A percentile compares a stretch with the other conserved stretches of the same genome.
phyloP scores from a whole-genome alignment of 1,140 invertebrate species.

The Drosophila lini region DNA sequence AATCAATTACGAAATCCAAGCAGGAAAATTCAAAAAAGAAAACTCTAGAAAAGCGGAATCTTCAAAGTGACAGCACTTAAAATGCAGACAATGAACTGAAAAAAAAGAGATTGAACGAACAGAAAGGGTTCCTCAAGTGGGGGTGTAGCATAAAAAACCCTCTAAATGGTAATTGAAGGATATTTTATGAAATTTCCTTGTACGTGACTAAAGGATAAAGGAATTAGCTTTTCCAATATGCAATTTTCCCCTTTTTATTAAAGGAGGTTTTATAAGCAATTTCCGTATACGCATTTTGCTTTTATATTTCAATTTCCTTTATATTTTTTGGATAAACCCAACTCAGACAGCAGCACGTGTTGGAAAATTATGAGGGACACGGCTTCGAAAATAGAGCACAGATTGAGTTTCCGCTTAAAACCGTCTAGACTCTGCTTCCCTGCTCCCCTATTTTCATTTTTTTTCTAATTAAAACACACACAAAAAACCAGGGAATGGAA shows the following conservation, averaged over 20 bases:
- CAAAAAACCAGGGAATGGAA: conserved; percentile 16
- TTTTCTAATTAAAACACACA: conserved; percentile 73
- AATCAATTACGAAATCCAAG: conserved; percentile 23
- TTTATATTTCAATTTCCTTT: conserved; percentile 8
- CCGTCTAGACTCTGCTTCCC: conserved; percentile 69
- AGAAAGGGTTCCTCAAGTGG: conserved; percentile 34
- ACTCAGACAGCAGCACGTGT: conserved; percentile 47
- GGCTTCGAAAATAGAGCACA: conserved; percentile 74
- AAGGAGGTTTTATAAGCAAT: conserved; percentile 59
- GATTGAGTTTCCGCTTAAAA: conserved; percentile 79
- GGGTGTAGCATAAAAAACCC: not conserved
- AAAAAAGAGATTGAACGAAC: conserved; percentile 14
- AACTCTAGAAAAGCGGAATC: conserved; percentile 8
- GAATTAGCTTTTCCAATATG: not conserved
- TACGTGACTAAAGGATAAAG: conserved; percentile 4
- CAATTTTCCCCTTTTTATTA: conserved; percentile 12
- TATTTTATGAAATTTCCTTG: conserved; percentile 15
- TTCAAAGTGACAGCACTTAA: conserved; percentile 52
- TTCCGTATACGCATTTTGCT: conserved; percentile 36
- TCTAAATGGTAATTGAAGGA: conserved; percentile 58
- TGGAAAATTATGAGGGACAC: conserved; percentile 32
- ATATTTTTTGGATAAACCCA: not conserved
- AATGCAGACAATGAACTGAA: conserved; percentile 23
- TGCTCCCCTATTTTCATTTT: conserved; percentile 54
- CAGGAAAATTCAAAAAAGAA: conserved; percentile 10